Evolutionary conservation across 2,797 vertebrate genomes (phyloP).

Genomic region (Pseudopleuronectes americanus): DNA sequence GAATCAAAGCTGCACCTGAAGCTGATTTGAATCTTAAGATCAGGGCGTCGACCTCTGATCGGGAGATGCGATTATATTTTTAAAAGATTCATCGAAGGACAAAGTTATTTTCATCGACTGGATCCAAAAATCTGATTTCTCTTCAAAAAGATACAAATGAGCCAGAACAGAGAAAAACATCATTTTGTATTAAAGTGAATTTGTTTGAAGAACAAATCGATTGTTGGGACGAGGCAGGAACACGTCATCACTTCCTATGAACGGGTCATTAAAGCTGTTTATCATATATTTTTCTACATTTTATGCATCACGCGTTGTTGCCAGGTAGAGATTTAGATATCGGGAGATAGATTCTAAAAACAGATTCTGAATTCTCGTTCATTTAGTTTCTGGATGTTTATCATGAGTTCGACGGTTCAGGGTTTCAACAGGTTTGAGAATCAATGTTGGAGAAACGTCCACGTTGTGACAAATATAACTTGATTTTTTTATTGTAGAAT

Average conservation of each 20-base stretch:
- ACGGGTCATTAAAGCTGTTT: conserved; percentile 42
- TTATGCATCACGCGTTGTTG: conserved; percentile 47
- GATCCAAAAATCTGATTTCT: too few relatives aligned
- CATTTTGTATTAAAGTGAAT: neutral
- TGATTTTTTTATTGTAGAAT: conserved; percentile 18
- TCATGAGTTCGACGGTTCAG: conserved; percentile 34
- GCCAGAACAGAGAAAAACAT: neutral
- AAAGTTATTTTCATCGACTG: too few relatives aligned
- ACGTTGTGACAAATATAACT: neutral
- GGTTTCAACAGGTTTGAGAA: conserved; percentile 49
- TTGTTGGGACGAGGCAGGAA: conserved; percentile 8
- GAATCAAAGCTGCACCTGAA: too few relatives aligned
- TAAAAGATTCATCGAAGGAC: too few relatives aligned
- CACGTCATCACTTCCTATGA: conserved; percentile 24
- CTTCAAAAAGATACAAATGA: neutral
- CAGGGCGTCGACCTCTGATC: too few relatives aligned
- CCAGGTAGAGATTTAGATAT: conserved; percentile 53
- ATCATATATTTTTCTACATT: conserved; percentile 74
- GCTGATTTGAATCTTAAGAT: too few relatives aligned
- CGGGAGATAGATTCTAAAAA: conserved; percentile 22
- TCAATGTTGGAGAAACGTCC: neutral
- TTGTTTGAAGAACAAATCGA: neutral
- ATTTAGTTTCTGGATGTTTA: conserved; percentile 2
- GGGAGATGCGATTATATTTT: too few relatives aligned
- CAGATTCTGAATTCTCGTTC: neutral